phyloP scores from a whole-genome alignment of 2,113 vertebrate genomes.

The Xiphophorus couchianus region DNA sequence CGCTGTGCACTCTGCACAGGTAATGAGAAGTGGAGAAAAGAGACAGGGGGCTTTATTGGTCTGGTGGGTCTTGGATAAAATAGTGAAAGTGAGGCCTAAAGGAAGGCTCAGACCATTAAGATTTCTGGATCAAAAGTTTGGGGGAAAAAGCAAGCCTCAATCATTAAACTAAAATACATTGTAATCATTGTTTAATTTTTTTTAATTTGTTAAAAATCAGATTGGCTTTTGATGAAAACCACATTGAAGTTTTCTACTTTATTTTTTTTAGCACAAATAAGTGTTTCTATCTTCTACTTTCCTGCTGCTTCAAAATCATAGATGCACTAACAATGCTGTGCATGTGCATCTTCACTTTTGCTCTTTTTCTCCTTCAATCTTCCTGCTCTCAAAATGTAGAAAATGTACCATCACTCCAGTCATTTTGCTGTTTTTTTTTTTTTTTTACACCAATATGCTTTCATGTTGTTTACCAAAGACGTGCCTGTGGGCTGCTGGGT shows the following conservation, averaged over 20 bases:
- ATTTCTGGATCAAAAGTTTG: slow-evolving; percentile 24
- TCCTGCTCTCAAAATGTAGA: neutral
- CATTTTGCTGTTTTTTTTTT: neutral
- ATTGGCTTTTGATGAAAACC: no score
- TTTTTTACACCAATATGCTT: slow-evolving; percentile 13
- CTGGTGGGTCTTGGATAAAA: slow-evolving; percentile 47
- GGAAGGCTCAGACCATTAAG: slow-evolving; percentile 19
- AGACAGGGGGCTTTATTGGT: slow-evolving; percentile 14
- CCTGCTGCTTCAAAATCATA: slow-evolving; percentile 8
- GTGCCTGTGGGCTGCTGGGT: neutral
- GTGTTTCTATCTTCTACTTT: neutral
- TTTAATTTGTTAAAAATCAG: no score
- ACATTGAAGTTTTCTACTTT: no score
- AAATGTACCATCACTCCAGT: slow-evolving; percentile 18
- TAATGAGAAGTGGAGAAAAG: slow-evolving; percentile 47
- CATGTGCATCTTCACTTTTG: slow-evolving; percentile 26
- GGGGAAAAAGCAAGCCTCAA: neutral
- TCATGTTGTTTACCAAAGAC: slow-evolving; percentile 55
- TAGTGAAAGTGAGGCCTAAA: slow-evolving; percentile 18
- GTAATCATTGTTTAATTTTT: no score
- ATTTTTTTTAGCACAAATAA: no score
- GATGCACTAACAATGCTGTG: slow-evolving; percentile 16
- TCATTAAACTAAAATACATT: no score
- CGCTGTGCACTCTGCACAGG: slow-evolving; percentile 55
- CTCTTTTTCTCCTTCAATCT: slow-evolving; percentile 13